Evolutionary conservation across 2,888 invertebrate species (phyloP), one percentile per base, ranked within the genome.

Genomic region (Theretra japonica): DNA sequence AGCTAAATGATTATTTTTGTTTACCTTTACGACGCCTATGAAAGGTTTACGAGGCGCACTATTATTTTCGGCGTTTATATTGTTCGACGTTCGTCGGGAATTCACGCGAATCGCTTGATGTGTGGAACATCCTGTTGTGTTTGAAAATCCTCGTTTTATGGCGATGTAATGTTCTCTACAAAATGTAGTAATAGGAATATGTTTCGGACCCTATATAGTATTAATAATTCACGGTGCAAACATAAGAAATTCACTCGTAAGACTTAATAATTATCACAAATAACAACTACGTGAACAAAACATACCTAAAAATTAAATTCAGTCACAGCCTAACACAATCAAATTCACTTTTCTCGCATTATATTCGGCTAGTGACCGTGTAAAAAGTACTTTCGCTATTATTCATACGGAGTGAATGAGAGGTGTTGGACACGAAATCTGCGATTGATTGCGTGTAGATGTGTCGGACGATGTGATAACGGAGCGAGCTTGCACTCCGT

Each of bases 21-120:
- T 84, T 84, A 86, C 87, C 86, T 89, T 90, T 87, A 91, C 83
- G 86, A 86, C 81, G 82, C 77, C 86, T 82, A 86, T 90, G 88
- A 90, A 89, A 83, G 80, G 82, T 88, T 88, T 88, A 88, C 86
- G 80, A 83, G 82, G 77, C 76, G 80, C 77, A 79, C 79, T 83
- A 85, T 86, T 84, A 83, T 83, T 83, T 78, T 78, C 62, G 33
- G 65, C 28, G 56, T 56, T 56, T 50, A 41, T 68, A 50, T 53
- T 56, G 23, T 23, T 56, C 19, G n/a, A 53, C 53, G 53, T 50
- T 15, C 50, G 4, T n/a, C 53, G 7, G 53, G 56, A n/a, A 33
- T 30, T 56, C 28, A 69, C 28, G 28, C 30, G 53, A n/a, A 50
- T 28, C 21, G 3, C 23, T n/a, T n/a, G 53, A 17, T 53, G 53